Evolutionary conservation across 2,888 invertebrate genomes (phyloP).

Genomic region (Orthosia gracilis): DNA sequence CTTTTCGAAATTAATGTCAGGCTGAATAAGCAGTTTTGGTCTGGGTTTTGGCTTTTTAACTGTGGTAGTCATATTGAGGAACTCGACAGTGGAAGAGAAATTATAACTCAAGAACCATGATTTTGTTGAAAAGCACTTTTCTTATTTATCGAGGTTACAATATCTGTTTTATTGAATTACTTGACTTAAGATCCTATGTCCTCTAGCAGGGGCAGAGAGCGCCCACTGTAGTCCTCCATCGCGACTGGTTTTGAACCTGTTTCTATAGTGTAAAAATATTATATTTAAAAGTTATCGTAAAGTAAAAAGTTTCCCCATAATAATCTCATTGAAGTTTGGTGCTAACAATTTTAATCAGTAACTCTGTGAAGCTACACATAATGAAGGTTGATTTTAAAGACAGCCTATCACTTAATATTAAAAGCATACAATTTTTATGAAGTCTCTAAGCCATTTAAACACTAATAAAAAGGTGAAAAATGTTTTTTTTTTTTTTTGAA

Average conservation of each 20-base stretch:
- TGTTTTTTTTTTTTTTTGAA: neutral
- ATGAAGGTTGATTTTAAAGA: slow-evolving; percentile 16
- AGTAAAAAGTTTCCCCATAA: slow-evolving; percentile 8
- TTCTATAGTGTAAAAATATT: neutral
- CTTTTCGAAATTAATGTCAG: slow-evolving; percentile 18
- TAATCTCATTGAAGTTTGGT: slow-evolving; percentile 5
- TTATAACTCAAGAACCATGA: too few relatives aligned
- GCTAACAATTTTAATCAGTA: neutral
- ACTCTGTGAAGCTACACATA: neutral
- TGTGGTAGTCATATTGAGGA: neutral
- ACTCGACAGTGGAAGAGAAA: neutral
- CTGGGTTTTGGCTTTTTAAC: neutral
- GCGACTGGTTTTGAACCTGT: too few relatives aligned
- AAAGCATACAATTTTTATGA: slow-evolving; percentile 15
- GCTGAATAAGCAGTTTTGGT: slow-evolving; percentile 2
- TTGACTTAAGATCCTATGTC: too few relatives aligned
- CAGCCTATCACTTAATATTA: neutral
- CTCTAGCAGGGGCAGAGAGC: too few relatives aligned
- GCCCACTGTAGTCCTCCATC: too few relatives aligned
- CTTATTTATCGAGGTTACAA: too few relatives aligned
- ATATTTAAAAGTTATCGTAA: neutral
- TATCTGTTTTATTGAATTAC: neutral
- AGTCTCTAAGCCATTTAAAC: neutral
- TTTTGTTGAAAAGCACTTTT: too few relatives aligned
- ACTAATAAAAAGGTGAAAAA: slow-evolving; percentile 4